These are phyloP conservation scores for Conchocele bisecta DNA, from an alignment of 2,888 invertebrate species.

Conservation along the genomic window DNA sequence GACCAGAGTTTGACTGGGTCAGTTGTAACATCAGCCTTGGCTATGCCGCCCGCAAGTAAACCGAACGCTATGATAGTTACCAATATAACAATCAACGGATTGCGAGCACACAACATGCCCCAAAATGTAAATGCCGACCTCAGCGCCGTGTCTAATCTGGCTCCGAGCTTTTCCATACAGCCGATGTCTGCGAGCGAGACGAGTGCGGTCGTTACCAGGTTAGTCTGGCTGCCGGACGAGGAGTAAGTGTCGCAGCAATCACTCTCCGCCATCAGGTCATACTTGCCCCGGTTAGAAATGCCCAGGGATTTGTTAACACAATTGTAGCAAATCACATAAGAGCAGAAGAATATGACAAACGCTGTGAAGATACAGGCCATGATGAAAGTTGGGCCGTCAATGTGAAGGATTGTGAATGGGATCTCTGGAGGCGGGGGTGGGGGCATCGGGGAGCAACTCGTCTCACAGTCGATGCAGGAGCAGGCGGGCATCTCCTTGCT, in stretches of 20 bases:
- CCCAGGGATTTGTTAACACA: constrained; percentile 60
- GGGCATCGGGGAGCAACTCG: constrained; percentile 90
- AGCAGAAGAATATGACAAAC: constrained; percentile 88
- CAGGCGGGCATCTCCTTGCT: too few species aligned
- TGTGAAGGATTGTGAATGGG: constrained; percentile 88
- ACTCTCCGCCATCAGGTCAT: neutral
- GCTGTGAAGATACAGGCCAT: constrained; percentile 90
- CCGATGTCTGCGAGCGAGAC: constrained; percentile 58
- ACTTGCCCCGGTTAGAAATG: too few species aligned
- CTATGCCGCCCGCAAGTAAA: constrained; percentile 89
- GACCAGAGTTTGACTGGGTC: constrained; percentile 99
- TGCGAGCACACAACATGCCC: constrained; percentile 88
- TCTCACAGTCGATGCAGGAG: constrained; percentile 87
- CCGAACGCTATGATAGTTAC: constrained; percentile 75
- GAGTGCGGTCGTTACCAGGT: constrained; percentile 20
- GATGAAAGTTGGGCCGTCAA: constrained; percentile 90
- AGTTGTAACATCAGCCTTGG: constrained; percentile 90
- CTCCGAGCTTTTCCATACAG: constrained; percentile 74
- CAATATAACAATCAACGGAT: constrained; percentile 88
- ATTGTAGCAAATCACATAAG: constrained; percentile 75
- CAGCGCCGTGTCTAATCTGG: constrained; percentile 63
- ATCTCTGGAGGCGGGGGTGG: constrained; percentile 82
- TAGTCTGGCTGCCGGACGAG: constrained; percentile 29
- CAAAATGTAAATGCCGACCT: constrained; percentile 82
- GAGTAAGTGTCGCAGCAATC: constrained; percentile 29